A percentile compares a stretch with the other conserved stretches of the same genome.
These are phyloP conservation scores for Alectura lathami DNA, from an alignment of 2,113 vertebrate genomes.

Conservation along the genomic window DNA sequence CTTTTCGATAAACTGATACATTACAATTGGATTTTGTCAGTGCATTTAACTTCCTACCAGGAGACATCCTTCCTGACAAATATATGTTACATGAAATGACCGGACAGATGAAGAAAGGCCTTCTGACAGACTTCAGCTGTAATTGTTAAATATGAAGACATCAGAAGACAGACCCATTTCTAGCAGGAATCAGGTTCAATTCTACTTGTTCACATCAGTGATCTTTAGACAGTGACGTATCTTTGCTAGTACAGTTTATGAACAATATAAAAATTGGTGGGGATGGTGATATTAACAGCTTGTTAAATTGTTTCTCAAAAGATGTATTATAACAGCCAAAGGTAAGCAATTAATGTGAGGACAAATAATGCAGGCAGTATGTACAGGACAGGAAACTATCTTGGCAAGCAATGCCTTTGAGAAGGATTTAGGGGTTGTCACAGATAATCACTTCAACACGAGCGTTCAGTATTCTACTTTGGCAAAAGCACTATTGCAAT, in stretches of 20 bases:
- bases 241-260: not conserved
- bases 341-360: not conserved
- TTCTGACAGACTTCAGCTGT: not conserved
- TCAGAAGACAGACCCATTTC: not conserved
- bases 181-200: not conserved
- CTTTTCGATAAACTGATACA: not conserved
- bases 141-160: not conserved
- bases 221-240: not conserved
- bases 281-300: not conserved
- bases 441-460: slow-evolving; percentile 13
- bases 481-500: not conserved
- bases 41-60: not conserved
- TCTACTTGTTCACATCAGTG: not conserved
- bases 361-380: not conserved
- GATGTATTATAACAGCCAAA: not conserved
- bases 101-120: not conserved
- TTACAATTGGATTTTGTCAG: not conserved
- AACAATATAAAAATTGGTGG: not conserved
- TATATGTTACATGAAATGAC: not conserved
- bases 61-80: not conserved
- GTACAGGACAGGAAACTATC: not conserved
- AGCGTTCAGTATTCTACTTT: not conserved
- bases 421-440: slow-evolving; percentile 19
- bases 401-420: slow-evolving; percentile 7
- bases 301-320: not conserved